Conservation (phyloP, 2,113 vertebrate genomes). For the Xenus cinereus region DNA sequence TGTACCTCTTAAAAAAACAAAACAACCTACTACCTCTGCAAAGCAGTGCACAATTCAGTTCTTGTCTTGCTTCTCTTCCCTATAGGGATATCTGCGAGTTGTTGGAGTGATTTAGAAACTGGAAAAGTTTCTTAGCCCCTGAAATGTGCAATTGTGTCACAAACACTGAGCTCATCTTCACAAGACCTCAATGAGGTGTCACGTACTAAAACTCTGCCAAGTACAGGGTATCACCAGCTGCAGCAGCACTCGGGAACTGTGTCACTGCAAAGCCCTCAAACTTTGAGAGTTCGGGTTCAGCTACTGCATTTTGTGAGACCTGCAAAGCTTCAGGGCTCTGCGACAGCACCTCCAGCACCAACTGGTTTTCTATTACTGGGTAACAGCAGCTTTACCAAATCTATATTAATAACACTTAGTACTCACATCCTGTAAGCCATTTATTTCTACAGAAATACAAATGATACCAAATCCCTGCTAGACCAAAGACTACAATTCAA, state of each 20-base stretch:
- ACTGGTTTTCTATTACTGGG: rapidly evolving
- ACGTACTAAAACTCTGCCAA: neutral
- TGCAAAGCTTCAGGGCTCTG: neutral
- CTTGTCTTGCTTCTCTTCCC: neutral
- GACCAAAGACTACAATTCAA: neutral
- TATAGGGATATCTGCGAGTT: neutral
- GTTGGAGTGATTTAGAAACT: neutral
- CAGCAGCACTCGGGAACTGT: neutral
- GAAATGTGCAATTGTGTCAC: rapidly evolving
- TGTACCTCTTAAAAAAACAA: neutral
- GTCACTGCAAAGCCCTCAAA: neutral
- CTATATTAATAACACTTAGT: neutral
- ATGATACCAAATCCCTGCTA: neutral
- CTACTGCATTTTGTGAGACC: rapidly evolving
- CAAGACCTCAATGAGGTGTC: neutral
- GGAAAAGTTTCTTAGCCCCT: neutral
- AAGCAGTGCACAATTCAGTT: rapidly evolving
- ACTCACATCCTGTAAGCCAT: neutral
- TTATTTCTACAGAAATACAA: neutral
- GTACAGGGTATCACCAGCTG: neutral
- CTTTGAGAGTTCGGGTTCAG: neutral
- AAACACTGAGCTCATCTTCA: neutral
- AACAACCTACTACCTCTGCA: neutral
- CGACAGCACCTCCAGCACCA: neutral
- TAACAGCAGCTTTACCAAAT: neutral